Conservation (phyloP, 2,113 vertebrate genomes). For the Ornithorhynchus anatinus region DNA sequence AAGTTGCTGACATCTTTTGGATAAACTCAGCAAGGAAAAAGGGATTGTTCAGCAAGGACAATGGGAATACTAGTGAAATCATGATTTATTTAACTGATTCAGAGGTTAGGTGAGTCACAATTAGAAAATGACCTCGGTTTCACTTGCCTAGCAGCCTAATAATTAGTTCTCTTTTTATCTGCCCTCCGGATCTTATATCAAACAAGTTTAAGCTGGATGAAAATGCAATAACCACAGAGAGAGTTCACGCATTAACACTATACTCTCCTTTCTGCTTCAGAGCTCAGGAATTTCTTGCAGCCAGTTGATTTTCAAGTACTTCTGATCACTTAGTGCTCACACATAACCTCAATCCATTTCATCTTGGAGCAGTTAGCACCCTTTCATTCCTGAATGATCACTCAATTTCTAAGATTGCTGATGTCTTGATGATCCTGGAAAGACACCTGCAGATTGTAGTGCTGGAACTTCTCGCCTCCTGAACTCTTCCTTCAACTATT, state of each 20-base stretch:
- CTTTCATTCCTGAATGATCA: constrained; percentile 6
- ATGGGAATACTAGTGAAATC: not conserved
- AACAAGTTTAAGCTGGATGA: constrained; percentile 17
- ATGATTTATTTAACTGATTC: constrained; percentile 10
- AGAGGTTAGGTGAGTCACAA: not conserved
- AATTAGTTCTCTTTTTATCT: not conserved
- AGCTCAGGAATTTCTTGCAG: constrained; percentile 9
- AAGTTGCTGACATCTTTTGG: not conserved
- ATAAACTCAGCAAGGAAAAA: not conserved
- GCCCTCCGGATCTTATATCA: not conserved
- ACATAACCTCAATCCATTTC: constrained; percentile 26
- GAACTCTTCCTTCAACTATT: not conserved
- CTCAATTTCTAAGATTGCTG: constrained; percentile 22
- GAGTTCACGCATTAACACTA: constrained; percentile 6
- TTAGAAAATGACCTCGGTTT: constrained; percentile 2
- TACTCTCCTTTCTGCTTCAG: constrained; percentile 30
- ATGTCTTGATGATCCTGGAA: constrained; percentile 4
- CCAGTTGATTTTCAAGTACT: constrained; percentile 35
- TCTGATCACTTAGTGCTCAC: constrained; percentile 49
- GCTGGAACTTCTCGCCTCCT: not conserved
- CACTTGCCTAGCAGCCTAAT: constrained; percentile 7
- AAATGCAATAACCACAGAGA: not conserved
- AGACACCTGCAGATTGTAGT: not conserved
- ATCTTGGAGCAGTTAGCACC: constrained; percentile 31
- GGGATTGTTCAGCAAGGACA: not conserved